These are phyloP conservation scores for Bombus ignitus DNA, from an alignment of 1,140 invertebrate species.

Conservation along the genomic window DNA sequence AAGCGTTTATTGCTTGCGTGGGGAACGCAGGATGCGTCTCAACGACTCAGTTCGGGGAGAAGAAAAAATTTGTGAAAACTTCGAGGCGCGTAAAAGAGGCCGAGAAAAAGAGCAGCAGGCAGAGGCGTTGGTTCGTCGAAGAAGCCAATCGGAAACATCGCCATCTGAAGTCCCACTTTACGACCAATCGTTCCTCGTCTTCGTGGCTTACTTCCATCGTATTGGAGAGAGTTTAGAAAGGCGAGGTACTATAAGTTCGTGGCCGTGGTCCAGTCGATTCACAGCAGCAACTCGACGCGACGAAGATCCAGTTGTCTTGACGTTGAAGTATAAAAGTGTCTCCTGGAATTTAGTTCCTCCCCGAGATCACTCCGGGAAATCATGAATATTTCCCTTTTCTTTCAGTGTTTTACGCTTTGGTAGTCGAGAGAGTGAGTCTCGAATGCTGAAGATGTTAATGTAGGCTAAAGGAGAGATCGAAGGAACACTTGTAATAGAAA, in stretches of 20 bases:
- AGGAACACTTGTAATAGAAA: not conserved
- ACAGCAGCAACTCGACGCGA: slow-evolving; percentile 23
- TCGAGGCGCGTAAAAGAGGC: slow-evolving; percentile 23
- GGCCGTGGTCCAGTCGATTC: slow-evolving; percentile 40
- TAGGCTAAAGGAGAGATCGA: slow-evolving; percentile 18
- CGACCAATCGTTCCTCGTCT: slow-evolving; percentile 65
- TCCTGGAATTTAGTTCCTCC: not conserved
- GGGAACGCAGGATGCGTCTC: too few relatives aligned
- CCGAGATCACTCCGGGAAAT: not conserved
- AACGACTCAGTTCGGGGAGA: not conserved
- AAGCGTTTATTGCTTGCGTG: too few relatives aligned
- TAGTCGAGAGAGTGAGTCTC: not conserved
- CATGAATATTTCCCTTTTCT: not conserved
- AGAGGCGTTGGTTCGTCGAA: not conserved
- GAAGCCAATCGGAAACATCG: slow-evolving; percentile 42
- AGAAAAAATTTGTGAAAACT: slow-evolving; percentile 40
- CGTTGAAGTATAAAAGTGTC: not conserved
- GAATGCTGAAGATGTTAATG: not conserved
- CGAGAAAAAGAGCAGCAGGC: slow-evolving; percentile 14
- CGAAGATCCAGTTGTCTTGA: not conserved
- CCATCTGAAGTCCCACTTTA: slow-evolving; percentile 65
- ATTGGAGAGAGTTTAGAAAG: slow-evolving; percentile 71
- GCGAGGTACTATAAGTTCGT: slow-evolving; percentile 72
- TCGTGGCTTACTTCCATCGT: slow-evolving; percentile 68
- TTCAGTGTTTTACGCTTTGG: not conserved